Base-by-base conservation (phyloP, 1,140 invertebrate genomes). In the Halictus rubicundus region DNA sequence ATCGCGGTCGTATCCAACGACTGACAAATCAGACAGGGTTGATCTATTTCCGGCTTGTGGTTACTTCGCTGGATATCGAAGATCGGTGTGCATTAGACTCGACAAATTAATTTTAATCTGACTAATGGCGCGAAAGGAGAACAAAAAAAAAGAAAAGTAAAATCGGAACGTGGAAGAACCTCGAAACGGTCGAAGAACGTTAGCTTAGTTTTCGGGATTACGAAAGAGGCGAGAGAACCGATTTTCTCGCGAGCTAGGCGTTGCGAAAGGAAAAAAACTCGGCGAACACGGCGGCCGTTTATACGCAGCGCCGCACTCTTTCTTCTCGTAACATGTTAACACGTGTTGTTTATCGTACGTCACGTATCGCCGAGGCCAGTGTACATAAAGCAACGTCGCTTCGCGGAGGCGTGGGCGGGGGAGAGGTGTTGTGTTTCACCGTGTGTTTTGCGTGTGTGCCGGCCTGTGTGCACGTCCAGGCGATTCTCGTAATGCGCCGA, bases 271-370 rank as follows among this genome's bases (percentile, higher is more conserved):
- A 16, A 66, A 46, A 23, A 52, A n/a, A 71, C 14, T 66, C 39
- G 12, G 14, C 46, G 32, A 39, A 14, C 71, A 39, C 21, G 21
- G 21, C 39, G 42, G 39, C 60, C 9, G 32, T 21, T 57, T 37
- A 46, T n/a, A 54, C 63, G 37, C 19, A 9, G 21, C 60, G 69
- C 39, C 39, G n/a, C 37, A 12, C 52, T 74, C 68, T 81, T 81
- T 83, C 80, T 70, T 68, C 65, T 69, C 49, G 72, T 68, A 74
- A 83, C 76, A 80, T 68, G 75, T 71, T 77, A 75, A 81, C 79
- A 83, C 78, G 69, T 66, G 77, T 89, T 88, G 85, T 88, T 90
- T 89, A 87, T 89, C 84, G 59, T 88, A 81, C 72, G 82, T 82
- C 79, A 80, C 66, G 73, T 82, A 82, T 84, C 68, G 59, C 61